Percentiles rank a stretch among this genome's conserved stretches.
phyloP scores from a whole-genome alignment of 2,888 invertebrate species.

The Pocota personata region DNA sequence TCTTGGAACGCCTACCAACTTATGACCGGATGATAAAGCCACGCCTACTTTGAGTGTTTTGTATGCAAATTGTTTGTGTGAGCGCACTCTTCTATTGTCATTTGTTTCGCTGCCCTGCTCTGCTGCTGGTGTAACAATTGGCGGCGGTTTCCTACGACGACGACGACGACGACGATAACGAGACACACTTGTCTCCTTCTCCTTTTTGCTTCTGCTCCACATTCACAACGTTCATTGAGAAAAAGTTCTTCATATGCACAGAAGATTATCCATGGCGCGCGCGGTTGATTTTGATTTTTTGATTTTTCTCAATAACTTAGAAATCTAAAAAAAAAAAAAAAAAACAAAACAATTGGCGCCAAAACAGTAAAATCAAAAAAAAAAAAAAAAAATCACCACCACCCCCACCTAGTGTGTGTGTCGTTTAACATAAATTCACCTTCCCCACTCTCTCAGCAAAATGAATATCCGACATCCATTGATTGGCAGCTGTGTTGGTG shows the following conservation, averaged over 20 bases:
- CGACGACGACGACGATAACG: too few relatives aligned
- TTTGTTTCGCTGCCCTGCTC: neutral
- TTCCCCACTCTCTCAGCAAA: constrained; percentile 15
- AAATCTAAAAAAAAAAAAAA: neutral
- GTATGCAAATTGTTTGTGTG: constrained; percentile 28
- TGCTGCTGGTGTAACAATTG: neutral
- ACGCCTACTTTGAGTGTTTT: constrained; percentile 32
- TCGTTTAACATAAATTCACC: neutral
- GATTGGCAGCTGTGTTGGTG: constrained; percentile 62
- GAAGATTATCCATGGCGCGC: too few relatives aligned
- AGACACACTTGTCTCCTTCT: neutral
- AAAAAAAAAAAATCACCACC: neutral
- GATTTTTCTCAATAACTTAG: neutral
- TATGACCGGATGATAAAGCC: constrained; percentile 28
- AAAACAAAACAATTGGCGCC: constrained; percentile 38
- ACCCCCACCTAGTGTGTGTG: neutral
- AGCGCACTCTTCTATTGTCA: constrained; percentile 5
- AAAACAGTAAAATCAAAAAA: neutral
- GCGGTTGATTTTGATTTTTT: neutral
- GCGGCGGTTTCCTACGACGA: too few relatives aligned
- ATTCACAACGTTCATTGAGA: neutral
- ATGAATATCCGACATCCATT: constrained; percentile 32
- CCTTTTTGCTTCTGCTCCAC: too few relatives aligned
- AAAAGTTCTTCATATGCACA: too few relatives aligned
- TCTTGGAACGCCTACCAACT: constrained; percentile 64